phyloP scores from a whole-genome alignment of 2,113 vertebrate genomes.

The Sterrhoptilus dennistouni region DNA sequence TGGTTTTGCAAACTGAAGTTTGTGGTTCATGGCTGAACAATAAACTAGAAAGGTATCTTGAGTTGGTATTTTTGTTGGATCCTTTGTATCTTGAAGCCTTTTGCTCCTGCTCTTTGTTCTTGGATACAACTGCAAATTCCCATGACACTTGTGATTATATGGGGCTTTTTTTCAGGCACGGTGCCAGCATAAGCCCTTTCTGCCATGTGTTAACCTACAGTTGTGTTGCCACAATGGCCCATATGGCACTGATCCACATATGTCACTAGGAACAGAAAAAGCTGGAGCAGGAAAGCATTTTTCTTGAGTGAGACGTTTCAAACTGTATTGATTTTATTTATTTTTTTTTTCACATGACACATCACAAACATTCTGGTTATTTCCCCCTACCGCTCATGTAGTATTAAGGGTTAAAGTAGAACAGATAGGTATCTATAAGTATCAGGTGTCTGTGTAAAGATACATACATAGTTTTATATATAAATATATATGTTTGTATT shows the following conservation, averaged over 20 bases:
- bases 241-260: background rate
- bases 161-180: background rate
- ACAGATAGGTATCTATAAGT: background rate
- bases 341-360: too few species aligned
- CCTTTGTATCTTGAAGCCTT: constrained; percentile 1
- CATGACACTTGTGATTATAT: background rate
- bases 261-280: background rate
- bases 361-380: background rate
- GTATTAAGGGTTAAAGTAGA: background rate
- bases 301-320: background rate
- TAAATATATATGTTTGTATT: background rate
- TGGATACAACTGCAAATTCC: background rate
- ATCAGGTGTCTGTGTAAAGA: background rate
- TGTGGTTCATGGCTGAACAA: background rate
- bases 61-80: background rate
- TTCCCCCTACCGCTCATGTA: background rate
- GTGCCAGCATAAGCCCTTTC: background rate
- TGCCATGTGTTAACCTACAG: background rate
- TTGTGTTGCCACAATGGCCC: background rate
- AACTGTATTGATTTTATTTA: background rate
- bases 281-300: background rate
- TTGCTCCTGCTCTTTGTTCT: background rate
- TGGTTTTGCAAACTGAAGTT: background rate
- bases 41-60: background rate
- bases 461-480: background rate